Base-by-base conservation (phyloP, 2,113 vertebrate genomes). In the Cariama cristata region DNA sequence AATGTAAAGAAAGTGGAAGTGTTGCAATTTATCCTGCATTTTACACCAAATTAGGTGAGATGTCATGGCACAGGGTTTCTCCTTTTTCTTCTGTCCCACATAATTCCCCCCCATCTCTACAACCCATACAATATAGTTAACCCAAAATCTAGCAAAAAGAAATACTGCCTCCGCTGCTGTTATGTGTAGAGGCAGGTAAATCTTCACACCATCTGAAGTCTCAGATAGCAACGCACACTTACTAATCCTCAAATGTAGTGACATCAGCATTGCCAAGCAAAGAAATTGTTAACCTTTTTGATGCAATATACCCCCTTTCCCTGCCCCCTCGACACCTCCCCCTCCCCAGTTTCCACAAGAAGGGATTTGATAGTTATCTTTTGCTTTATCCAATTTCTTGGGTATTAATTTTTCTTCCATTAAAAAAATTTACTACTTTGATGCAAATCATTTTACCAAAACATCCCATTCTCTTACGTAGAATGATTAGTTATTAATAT, bases 21-120 rank as follows among this genome's bases (percentile, higher is more conserved):
- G 84, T 79, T 92, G 64, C 80, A 47, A 63, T 73, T 83, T 27
- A 4, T 89, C 71, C 96, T 80, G 91, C 50, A 7, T 66, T 75
- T 80, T 49, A 63, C 88, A 90, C 79, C 66, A 30, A 13, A 5
- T 8, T 4, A n/a, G 93, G 71, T 3, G 72, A 79, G 87, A 68
- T 60, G 85, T 42, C 84, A 33, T 50, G 72, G 95, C 94, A n/a
- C 93, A 49, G 92, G 72, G 71, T 86, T 88, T 74, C 73, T 93
- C 67, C 28, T 23, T 32, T 33, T 32, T 8, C 17, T 27, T 16
- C 14, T 12, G 68, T 40, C 32, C 22, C 47, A n/a, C 4, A 0
- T 13, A 1, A 6, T 45, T 58, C 21, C n/a, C 10, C 16, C 49
- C 44, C 12, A 21, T 40, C 45, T 60, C 35, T 27, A 38, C 66